Base-by-base conservation (phyloP, 2,888 invertebrate genomes). In the Ophioninae sp. region DNA sequence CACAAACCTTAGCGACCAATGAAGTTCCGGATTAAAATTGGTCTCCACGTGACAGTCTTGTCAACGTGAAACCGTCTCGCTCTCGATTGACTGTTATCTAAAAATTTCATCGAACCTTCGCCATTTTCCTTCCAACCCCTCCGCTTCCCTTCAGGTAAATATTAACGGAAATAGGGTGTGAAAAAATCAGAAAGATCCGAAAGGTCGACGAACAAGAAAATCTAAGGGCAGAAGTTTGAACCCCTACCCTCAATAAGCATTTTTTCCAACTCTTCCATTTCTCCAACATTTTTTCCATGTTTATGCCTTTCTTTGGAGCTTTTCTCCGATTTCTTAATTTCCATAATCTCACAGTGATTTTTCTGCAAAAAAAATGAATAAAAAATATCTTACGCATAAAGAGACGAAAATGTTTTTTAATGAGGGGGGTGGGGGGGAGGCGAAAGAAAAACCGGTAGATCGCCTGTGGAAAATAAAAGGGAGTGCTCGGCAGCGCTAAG, bases 1-100 rank as follows among this genome's bases (percentile, higher is more conserved):
- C 65, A 61, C 44, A 44, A 79, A 73, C 59, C 17, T 41, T 56
- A 72, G 58, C 61, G 79, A 79, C 68, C 56, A 80, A 80, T 80
- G 74, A 80, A 80, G n/a, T 74, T 61, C 13, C 9, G 67, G 51
- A 61, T 37, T 17, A 13, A 30, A 77, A 59, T 7, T 58, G 56
- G 30, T 37, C 41, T 13, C 44, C n/a, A 10, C 17, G n/a, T 10
- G 41, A 17, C 5, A 63, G 37, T 58, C 58, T 59, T 17, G 23
- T 63, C 59, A 71, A 71, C 69, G 73, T 68, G 51, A 56, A 44
- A 30, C 56, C 41, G 20, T 10, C 63, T 44, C 20, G 23, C 30
- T 64, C 63, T 9, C n/a, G 44, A n/a, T 56, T 37, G 23, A 8
- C 37, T 64, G 64, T 71, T 58, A 65, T 65, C 41, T 71, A 41